phyloP scores from a whole-genome alignment of 2,888 invertebrate species.

The Scaptomyza flava region DNA sequence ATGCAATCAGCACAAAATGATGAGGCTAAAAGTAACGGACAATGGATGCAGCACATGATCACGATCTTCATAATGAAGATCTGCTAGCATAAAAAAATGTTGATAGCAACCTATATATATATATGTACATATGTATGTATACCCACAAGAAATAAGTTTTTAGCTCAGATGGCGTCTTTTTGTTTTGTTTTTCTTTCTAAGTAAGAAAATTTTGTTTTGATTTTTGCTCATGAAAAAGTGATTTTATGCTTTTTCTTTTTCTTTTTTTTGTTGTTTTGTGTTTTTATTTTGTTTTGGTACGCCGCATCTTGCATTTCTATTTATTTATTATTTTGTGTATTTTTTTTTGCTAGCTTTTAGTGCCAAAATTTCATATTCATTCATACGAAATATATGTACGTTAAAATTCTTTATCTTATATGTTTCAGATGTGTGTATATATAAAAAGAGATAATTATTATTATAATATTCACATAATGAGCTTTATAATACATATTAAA shows the following conservation, averaged over 20 bases:
- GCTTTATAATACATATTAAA: constrained; percentile 31
- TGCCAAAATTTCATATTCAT: constrained; percentile 60
- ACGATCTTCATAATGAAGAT: constrained; percentile 1
- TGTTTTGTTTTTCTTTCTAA: constrained; percentile 5
- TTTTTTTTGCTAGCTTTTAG: neutral
- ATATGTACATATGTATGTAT: neutral
- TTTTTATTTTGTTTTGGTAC: constrained; percentile 46
- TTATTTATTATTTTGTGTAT: too few species aligned
- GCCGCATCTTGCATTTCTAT: constrained; percentile 24
- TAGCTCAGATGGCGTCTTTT: constrained; percentile 33
- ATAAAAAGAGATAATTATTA: constrained; percentile 25
- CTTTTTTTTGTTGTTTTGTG: constrained; percentile 8
- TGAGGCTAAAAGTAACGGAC: constrained; percentile 9
- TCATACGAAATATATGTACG: constrained; percentile 58
- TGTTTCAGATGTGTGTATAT: neutral
- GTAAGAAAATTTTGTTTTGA: constrained; percentile 54
- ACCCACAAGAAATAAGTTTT: constrained; percentile 28
- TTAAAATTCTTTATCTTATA: constrained; percentile 29
- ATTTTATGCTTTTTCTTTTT: constrained; percentile 41
- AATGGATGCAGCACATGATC: constrained; percentile 7
- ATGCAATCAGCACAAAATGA: constrained; percentile 1
- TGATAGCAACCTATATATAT: constrained; percentile 21
- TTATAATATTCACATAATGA: constrained; percentile 29
- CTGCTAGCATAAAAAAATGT: neutral
- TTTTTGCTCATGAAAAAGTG: constrained; percentile 56